A percentile compares a stretch with the other conserved stretches of the same genome.
These are phyloP conservation scores for Cervus canadensis DNA, from an alignment of 2,113 vertebrate species.

Conservation along the genomic window DNA sequence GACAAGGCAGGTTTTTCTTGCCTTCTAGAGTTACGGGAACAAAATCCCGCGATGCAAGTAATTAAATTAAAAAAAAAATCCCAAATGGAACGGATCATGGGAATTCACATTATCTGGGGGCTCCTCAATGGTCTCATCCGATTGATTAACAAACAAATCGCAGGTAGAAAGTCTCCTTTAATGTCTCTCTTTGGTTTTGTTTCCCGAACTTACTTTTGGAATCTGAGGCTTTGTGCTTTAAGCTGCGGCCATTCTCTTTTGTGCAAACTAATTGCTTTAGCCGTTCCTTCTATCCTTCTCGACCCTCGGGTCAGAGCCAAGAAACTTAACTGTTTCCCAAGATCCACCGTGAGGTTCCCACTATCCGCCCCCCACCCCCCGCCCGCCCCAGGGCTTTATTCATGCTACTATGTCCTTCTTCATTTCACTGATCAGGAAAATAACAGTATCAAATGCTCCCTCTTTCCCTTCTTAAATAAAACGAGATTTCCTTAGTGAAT, in stretches of 20 bases:
- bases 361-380: not conserved
- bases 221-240: not conserved
- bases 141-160: not conserved
- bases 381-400: not conserved
- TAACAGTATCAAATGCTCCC: not conserved
- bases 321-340: constrained; percentile 35
- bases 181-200: constrained; percentile 27
- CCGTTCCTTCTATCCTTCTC: not conserved
- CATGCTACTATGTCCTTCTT: not conserved
- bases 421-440: not conserved
- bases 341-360: not conserved
- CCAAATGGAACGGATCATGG: not conserved
- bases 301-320: not conserved
- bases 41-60: not conserved
- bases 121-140: not conserved
- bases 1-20: not conserved
- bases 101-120: not conserved
- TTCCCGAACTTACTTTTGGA: constrained; percentile 44
- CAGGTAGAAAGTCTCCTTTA: constrained; percentile 47
- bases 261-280: constrained; percentile 29
- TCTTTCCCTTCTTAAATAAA: not conserved
- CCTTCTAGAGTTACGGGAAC: not conserved
- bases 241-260: not conserved
- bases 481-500: not conserved
- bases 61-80: not conserved